These are phyloP conservation scores for Drosophila fuyamai DNA, from an alignment of 1,140 invertebrate species.

Conservation along the genomic window DNA sequence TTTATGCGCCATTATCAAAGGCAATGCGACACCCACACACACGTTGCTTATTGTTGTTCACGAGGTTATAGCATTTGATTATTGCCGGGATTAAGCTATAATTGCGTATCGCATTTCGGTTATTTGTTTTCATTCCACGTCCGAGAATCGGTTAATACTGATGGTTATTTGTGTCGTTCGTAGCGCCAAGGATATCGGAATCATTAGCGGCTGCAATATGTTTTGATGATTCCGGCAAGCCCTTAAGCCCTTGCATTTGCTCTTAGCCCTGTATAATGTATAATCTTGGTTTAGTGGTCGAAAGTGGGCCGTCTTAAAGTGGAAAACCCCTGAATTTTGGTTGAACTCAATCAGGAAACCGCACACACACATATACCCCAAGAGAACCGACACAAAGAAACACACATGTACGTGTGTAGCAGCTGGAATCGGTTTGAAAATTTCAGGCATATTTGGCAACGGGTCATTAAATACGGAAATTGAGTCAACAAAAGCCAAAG, in stretches of 20 bases:
- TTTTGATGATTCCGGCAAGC: constrained; percentile 54
- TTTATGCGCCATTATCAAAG: constrained; percentile 78
- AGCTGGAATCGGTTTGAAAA: constrained; percentile 64
- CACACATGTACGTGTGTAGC: constrained; percentile 11
- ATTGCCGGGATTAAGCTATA: constrained; percentile 76
- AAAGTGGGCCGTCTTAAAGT: constrained; percentile 14
- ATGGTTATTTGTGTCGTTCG: constrained; percentile 2
- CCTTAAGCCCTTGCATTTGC: constrained; percentile 36
- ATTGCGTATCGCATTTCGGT: constrained; percentile 77
- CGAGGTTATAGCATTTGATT: constrained; percentile 72
- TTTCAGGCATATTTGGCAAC: constrained; percentile 78
- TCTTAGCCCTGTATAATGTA: constrained; percentile 17
- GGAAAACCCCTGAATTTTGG: constrained; percentile 16
- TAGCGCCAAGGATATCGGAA: constrained; percentile 1
- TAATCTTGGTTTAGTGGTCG: constrained; percentile 18
- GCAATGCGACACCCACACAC: constrained; percentile 65
- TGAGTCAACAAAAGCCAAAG: constrained; percentile 83
- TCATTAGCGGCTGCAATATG: constrained; percentile 51
- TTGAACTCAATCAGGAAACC: constrained; percentile 53
- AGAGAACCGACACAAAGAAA: constrained; percentile 5
- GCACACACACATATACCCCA: constrained; percentile 16
- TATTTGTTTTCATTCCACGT: constrained; percentile 73
- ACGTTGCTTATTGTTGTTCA: constrained; percentile 49
- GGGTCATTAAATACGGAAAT: constrained; percentile 84
- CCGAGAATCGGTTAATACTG: constrained; percentile 20